Conservation (phyloP, 2,797 vertebrate species). For the Balearica regulorum region DNA sequence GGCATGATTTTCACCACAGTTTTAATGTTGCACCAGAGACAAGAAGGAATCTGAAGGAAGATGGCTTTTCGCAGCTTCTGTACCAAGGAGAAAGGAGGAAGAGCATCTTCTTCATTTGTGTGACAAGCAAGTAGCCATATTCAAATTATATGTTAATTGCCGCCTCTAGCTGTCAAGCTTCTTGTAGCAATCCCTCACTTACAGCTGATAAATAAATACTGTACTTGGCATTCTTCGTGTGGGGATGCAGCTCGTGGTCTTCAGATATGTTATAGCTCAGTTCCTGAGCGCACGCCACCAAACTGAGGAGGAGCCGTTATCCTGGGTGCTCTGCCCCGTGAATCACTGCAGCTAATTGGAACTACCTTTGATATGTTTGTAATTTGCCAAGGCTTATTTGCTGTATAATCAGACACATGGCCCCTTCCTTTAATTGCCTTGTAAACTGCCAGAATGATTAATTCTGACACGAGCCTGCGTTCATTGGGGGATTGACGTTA, state of each 20-base stretch:
- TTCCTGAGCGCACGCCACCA: not conserved
- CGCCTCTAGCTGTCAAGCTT: not conserved
- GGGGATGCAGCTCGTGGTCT: not conserved
- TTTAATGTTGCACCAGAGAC: not conserved
- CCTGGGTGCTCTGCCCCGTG: not conserved
- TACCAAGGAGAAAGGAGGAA: not conserved
- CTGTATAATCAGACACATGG: not conserved
- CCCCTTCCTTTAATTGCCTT: not conserved
- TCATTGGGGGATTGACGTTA: not conserved
- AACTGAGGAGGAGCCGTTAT: not conserved
- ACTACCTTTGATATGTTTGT: not conserved
- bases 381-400: not conserved
- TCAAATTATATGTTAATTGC: constrained; percentile 17
- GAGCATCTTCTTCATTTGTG: not conserved
- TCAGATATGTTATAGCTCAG: not conserved
- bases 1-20: fast-evolving
- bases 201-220: not conserved
- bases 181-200: not conserved
- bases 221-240: not conserved
- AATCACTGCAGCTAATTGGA: not conserved
- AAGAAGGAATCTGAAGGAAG: not conserved
- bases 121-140: not conserved
- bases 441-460: not conserved
- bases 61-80: not conserved
- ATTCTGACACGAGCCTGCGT: not conserved